A percentile compares a stretch with the other conserved stretches of the same genome.
phyloP scores from a whole-genome alignment of 2,797 vertebrate genomes.

The Syndactyla subalaris region DNA sequence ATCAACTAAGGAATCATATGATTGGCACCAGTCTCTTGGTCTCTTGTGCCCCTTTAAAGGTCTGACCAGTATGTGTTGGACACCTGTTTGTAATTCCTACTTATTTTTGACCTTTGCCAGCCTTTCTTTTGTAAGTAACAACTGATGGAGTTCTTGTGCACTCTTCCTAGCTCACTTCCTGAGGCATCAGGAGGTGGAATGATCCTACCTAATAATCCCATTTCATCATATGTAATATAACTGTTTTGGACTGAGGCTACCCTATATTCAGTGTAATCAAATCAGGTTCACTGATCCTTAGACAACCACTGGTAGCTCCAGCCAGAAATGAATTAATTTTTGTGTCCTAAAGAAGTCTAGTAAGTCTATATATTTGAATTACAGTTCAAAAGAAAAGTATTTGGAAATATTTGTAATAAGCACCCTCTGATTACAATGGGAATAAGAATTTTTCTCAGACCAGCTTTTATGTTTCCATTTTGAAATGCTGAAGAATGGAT shows the following conservation, averaged over 20 bases:
- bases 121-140: background rate
- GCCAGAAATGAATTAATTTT: background rate
- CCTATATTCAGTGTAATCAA: background rate
- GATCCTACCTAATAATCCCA: background rate
- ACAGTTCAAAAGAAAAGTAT: constrained; percentile 17
- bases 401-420: constrained; percentile 28
- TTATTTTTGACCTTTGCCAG: background rate
- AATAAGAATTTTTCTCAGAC: background rate
- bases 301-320: background rate
- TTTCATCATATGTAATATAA: background rate
- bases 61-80: background rate
- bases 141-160: background rate
- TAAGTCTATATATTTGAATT: background rate
- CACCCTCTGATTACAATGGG: constrained; percentile 1
- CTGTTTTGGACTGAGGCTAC: background rate
- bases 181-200: background rate
- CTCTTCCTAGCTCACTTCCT: background rate
- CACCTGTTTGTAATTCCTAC: background rate
- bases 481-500: constrained; percentile 62
- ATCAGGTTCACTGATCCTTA: background rate
- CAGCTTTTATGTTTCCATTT: constrained; percentile 49
- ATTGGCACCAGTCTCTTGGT: background rate
- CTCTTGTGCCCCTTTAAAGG: background rate
- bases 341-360: background rate
- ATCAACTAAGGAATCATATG: background rate